phyloP scores from a whole-genome alignment of 2,888 invertebrate genomes.

The Itoplectis maculator region DNA sequence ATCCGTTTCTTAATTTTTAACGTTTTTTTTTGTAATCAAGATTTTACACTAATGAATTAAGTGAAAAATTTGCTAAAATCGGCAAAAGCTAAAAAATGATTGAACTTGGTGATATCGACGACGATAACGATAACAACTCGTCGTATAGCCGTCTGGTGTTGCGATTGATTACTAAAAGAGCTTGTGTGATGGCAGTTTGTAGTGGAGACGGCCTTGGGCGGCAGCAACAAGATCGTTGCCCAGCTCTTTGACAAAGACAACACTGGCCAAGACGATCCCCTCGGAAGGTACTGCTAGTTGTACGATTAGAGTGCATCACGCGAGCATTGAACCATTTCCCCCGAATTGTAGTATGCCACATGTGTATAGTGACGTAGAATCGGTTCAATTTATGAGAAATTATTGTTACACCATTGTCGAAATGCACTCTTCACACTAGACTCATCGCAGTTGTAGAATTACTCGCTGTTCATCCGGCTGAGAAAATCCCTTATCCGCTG shows the following conservation, averaged over 20 bases:
- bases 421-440: constrained; percentile 14
- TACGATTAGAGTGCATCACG: constrained; percentile 67
- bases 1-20: not conserved
- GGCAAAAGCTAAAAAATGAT: not conserved
- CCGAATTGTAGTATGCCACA: not conserved
- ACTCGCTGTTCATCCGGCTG: not conserved
- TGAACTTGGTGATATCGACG: not conserved
- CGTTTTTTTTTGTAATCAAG: not conserved
- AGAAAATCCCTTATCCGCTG: constrained; percentile 11
- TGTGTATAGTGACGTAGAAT: constrained; percentile 1
- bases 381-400: not conserved
- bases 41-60: not conserved
- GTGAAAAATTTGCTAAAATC: not conserved
- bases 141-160: constrained; percentile 30
- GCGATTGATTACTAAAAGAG: constrained; percentile 75
- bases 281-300: constrained; percentile 92
- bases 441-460: constrained; percentile 19
- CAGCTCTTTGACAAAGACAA: constrained; percentile 97
- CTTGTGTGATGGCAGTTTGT: constrained; percentile 86
- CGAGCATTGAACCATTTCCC: constrained; percentile 48
- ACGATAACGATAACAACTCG: too few relatives aligned
- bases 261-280: constrained; percentile 95
- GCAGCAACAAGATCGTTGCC: constrained; percentile 85
- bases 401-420: not conserved
- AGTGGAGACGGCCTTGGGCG: constrained; percentile 86